A percentile compares a stretch with the other conserved stretches of the same genome.
phyloP scores from a whole-genome alignment of 1,140 invertebrate species.

The Acromyrmex echinatior region DNA sequence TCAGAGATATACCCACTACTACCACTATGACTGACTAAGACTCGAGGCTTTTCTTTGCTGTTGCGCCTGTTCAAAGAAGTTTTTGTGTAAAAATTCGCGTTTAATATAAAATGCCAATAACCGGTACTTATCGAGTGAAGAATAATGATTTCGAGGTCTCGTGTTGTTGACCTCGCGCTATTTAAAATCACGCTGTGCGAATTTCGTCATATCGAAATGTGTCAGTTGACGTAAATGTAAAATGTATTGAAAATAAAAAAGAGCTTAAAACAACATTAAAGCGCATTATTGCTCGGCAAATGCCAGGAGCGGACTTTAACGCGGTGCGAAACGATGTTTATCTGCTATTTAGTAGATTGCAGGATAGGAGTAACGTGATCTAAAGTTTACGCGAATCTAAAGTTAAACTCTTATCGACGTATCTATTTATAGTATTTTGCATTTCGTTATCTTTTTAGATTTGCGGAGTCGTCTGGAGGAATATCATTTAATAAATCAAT shows the following conservation, averaged over 20 bases:
- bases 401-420: conserved; percentile 23
- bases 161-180: conserved; percentile 14
- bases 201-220: neutral
- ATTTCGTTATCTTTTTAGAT: neutral
- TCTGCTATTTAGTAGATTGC: neutral
- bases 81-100: neutral
- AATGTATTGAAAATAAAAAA: neutral
- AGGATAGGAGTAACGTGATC: neutral
- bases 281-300: neutral
- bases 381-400: conserved; percentile 6
- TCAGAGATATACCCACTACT: neutral
- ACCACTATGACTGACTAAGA: too few relatives aligned
- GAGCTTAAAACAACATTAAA: neutral
- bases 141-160: neutral
- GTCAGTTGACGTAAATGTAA: neutral
- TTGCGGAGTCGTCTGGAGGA: neutral
- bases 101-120: too few relatives aligned
- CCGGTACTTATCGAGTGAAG: too few relatives aligned
- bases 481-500: conserved; percentile 1
- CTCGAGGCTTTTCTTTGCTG: neutral
- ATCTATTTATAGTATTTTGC: neutral
- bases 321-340: neutral
- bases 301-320: neutral
- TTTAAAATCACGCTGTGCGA: neutral
- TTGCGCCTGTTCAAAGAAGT: neutral